These are phyloP conservation scores for Eupithecia dodoneata DNA, from an alignment of 2,888 invertebrate species.

Conservation along the genomic window DNA sequence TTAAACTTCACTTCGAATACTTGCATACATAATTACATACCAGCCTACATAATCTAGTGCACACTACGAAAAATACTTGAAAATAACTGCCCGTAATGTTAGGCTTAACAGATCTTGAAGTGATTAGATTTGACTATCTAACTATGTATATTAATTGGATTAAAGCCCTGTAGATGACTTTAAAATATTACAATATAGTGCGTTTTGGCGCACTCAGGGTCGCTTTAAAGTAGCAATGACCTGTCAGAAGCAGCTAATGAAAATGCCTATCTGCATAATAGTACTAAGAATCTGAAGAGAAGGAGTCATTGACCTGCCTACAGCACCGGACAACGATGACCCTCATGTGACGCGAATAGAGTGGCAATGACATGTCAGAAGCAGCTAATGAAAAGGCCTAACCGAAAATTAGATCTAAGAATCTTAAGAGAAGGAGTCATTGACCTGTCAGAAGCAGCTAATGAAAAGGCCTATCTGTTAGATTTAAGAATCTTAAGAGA, in stretches of 20 bases:
- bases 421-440: conserved; percentile 86
- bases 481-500: no score
- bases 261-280: neutral
- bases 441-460: no score
- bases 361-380: neutral
- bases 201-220: no score
- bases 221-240: no score
- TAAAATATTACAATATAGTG: neutral
- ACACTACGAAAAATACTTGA: neutral
- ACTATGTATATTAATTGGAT: neutral
- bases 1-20: neutral
- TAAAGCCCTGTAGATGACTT: neutral
- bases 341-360: conserved; percentile 22
- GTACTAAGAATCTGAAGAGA: conserved; percentile 66
- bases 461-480: no score
- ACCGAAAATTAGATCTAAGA: neutral
- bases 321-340: conserved; percentile 96
- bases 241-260: no score
- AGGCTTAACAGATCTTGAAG: neutral
- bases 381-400: neutral
- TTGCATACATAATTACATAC: neutral
- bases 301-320: conserved; percentile 91
- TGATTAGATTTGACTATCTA: neutral
- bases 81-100: neutral
- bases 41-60: neutral